Evolutionary conservation across 2,888 invertebrate genomes (phyloP), one percentile per base, ranked within the genome.

Genomic region (Chrysopilus asiliformis): DNA sequence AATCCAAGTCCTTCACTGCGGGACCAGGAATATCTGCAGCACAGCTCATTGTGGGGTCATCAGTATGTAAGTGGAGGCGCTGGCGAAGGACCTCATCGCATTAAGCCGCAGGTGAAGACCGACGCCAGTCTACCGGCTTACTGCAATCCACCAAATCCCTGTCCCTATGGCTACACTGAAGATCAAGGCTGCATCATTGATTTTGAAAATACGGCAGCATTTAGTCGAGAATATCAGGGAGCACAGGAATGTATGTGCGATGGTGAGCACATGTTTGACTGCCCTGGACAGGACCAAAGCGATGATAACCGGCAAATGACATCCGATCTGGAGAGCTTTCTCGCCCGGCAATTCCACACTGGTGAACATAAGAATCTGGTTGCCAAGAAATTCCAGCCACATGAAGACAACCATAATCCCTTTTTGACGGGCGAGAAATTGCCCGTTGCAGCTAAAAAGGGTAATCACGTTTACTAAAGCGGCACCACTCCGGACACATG

Each of bases 101-200:
- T 56, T 10, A 60, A 57, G 22, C 47, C 58, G 46, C 78, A 85
- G 60, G 77, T 90, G 32, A 95, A 95, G 65, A 78, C 84, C 4
- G 94, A 97, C 55, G 83, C 85, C 8, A 79, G 83, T 10, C 68
- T 98, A 40, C 97, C 97, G 0, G 94, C 97, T 14, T 98, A 98
- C 64, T 98, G 98, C 62, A 94, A 95, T 61, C 98, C 98, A 2
- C 97, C 97, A 2, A 98, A 98, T 64, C 98, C 98, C 1, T 98
- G 98, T 56, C 98, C 97, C 2, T 76, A 87, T 40, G 97, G 94
- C 46, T 94, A 86, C 56, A 53, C 62, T 72, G 89, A 76, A 49
- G 78, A 80, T 30, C 84, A 91, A 63, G 86, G 89, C 45, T 97
- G 97, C 58, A 74, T 91, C 52, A 80, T 75, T 45, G 76, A 83